phyloP scores from a whole-genome alignment of 37 sponge, comb jelly and placozoan species.

The Haliclona indistincta region DNA sequence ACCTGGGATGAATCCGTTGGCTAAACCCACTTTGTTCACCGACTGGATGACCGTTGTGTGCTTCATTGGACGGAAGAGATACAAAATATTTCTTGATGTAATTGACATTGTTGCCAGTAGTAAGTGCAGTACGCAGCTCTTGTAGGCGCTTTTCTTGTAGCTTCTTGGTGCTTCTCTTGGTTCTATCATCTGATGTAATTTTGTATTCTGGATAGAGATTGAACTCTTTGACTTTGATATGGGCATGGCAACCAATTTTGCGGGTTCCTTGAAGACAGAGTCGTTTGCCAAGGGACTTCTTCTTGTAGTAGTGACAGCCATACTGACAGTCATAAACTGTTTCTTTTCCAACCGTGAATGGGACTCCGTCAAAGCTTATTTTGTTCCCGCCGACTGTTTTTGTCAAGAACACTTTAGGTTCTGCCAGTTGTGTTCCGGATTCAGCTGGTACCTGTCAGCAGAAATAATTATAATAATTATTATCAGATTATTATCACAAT shows the following conservation, averaged over 20 bases:
- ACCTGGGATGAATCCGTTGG: slow-evolving; percentile 17
- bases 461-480: too few species aligned
- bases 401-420: not conserved
- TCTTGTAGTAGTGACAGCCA: slow-evolving; percentile 10
- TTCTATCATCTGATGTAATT: not conserved
- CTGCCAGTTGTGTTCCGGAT: not conserved
- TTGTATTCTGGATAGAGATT: slow-evolving; percentile 2
- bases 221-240: not conserved
- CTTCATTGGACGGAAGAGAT: not conserved
- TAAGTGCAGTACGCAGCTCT: not conserved
- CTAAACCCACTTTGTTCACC: not conserved
- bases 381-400: not conserved
- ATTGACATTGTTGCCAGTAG: not conserved
- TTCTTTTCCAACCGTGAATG: slow-evolving; percentile 3
- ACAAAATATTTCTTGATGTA: slow-evolving; percentile 6
- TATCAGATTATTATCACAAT: too few species aligned
- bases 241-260: slow-evolving; percentile 26
- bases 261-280: slow-evolving; percentile 12
- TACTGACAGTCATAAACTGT: slow-evolving; percentile 15
- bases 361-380: slow-evolving; percentile 7
- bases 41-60: slow-evolving; percentile 1
- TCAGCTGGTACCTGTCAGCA: too few species aligned
- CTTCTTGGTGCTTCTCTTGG: not conserved
- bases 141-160: not conserved
- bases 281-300: not conserved